Evolutionary conservation across 2,113 vertebrate genomes (phyloP).

Genomic region (Odocoileus virginianus): DNA sequence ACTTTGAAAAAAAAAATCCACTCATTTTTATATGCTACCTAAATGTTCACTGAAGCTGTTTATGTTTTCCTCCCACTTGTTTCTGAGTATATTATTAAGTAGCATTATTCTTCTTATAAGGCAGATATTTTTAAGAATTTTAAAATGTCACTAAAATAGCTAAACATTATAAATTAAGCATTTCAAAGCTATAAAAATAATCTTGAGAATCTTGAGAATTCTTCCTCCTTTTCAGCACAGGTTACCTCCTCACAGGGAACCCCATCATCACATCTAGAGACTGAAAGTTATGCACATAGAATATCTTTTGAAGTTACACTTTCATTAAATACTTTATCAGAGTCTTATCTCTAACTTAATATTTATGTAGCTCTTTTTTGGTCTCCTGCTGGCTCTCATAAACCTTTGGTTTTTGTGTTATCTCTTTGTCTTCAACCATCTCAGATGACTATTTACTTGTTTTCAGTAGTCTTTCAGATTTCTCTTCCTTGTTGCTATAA

Average conservation of each 20-base stretch:
- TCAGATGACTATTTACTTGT: neutral
- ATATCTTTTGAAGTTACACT: neutral
- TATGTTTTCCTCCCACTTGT: neutral
- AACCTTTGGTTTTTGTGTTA: neutral
- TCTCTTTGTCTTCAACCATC: neutral
- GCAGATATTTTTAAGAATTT: neutral
- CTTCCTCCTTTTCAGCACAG: neutral
- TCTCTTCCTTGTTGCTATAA: no score
- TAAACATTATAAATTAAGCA: neutral
- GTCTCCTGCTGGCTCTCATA: neutral
- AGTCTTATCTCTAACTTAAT: neutral
- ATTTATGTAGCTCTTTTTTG: neutral
- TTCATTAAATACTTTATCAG: neutral
- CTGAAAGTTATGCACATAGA: neutral
- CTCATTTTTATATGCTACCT: neutral
- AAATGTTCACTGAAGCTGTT: neutral
- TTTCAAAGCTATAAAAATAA: neutral
- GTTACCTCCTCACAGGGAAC: neutral
- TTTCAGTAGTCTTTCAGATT: neutral
- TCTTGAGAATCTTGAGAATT: neutral
- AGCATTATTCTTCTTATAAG: neutral
- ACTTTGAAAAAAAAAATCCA: neutral
- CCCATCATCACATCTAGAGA: neutral
- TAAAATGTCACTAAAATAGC: neutral
- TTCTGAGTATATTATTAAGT: neutral